Evolutionary conservation across 2,888 invertebrate species (phyloP).

Genomic region (Drosophila subquinaria): DNA sequence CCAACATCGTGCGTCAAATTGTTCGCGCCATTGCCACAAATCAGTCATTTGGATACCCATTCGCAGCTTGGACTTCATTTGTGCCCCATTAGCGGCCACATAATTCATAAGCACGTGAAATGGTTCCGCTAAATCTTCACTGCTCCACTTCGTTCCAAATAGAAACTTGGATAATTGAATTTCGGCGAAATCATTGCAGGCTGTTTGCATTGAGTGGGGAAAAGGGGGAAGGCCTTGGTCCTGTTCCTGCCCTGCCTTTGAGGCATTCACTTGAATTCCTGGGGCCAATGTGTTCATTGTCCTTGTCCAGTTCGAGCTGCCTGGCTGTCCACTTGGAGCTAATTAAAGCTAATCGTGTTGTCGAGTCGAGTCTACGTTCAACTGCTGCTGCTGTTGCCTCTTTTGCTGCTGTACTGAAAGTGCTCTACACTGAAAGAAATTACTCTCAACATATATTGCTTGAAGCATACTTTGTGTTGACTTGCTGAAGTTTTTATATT

Average conservation of each 20-base stretch:
- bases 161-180: slow-evolving; percentile 53
- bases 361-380: slow-evolving; percentile 44
- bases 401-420: slow-evolving; percentile 10
- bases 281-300: slow-evolving; percentile 57
- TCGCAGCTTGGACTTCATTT: slow-evolving; percentile 56
- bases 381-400: slow-evolving; percentile 11
- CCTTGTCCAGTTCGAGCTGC: slow-evolving; percentile 49
- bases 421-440: slow-evolving; percentile 40
- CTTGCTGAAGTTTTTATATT: too few relatives aligned
- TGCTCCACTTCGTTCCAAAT: neutral
- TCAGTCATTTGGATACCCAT: slow-evolving; percentile 50
- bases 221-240: neutral
- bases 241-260: slow-evolving; percentile 2
- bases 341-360: slow-evolving; percentile 73
- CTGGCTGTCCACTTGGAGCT: slow-evolving; percentile 55
- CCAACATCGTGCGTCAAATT: slow-evolving; percentile 22
- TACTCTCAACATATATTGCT: neutral
- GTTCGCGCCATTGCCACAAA: slow-evolving; percentile 49
- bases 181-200: slow-evolving; percentile 41
- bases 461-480: slow-evolving; percentile 1
- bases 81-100: slow-evolving; percentile 62
- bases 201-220: slow-evolving; percentile 12
- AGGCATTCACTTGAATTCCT: slow-evolving; percentile 61
- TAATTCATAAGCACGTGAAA: slow-evolving; percentile 44
- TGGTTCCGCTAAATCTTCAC: neutral